Evolutionary conservation across 2,797 vertebrate species (phyloP), one percentile per base, ranked within the genome.

Genomic region (Semotilus atromaculatus): DNA sequence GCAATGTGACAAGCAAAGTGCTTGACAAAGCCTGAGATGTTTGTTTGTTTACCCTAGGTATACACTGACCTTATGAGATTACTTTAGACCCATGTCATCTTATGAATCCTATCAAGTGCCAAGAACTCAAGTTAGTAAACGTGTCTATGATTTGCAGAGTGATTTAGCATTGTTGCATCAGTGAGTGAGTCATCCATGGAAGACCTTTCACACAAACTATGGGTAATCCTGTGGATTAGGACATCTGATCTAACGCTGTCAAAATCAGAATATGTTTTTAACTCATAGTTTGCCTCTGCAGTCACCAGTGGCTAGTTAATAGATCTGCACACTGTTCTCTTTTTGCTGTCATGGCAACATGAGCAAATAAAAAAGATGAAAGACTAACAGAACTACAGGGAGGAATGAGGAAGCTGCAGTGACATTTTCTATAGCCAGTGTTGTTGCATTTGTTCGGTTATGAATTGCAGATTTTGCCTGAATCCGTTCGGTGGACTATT

Each of bases 1-100:
- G 73, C 77, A 70, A 62, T 84, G 60, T 71, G 43, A 78, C 26
- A 62, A 88, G 86, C 85, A 67, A 82, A 77, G 64, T 85, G 60
- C 18, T 31, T 76, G 43, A 85, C 60, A 75, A 75, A 75, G 58
- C 73, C 75, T 71, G 62, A 80, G 53, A 51, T 81, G 29, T 79
- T 85, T 86, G 51, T 80, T 36, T 71, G 38, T 38, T 70, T 86
- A 60, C 7, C 21, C 1, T 26, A 67, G 60, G 71, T 45, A 70
- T 29, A 23, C 31, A 31, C 26, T 34, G 8, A 9, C 21, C 19
- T 81, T 23, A 72, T 48, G 60, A 64, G n/a, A 45, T 29, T 64
- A 79, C n/a, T 78, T 38, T 13, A 16, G 38, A 78, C 9, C 7
- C 38, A 31, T 64, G 13, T 7, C 38, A 40, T 81, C 19, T 18